A percentile compares a stretch with the other conserved stretches of the same genome.
These are phyloP conservation scores for Diorhabda carinulata DNA, from an alignment of 1,140 invertebrate genomes.

Conservation along the genomic window DNA sequence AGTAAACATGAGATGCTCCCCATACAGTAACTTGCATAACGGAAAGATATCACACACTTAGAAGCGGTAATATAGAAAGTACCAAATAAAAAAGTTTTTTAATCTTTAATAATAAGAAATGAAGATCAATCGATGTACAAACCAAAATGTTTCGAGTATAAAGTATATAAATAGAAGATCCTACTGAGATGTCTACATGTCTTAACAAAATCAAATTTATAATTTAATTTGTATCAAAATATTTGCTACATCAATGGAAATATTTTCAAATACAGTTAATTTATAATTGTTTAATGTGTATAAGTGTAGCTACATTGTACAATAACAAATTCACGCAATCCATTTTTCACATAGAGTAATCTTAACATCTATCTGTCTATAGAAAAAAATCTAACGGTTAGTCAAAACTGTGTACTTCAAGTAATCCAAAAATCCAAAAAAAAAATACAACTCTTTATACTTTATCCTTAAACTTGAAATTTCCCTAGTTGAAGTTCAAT, in stretches of 20 bases:
- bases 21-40: conserved; percentile 30
- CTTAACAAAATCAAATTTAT: too few species aligned
- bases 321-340: conserved; percentile 4
- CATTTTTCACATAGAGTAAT: conserved; percentile 17
- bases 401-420: conserved; percentile 2
- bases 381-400: conserved; percentile 29
- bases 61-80: conserved; percentile 7
- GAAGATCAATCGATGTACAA: conserved; percentile 16
- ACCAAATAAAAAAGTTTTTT: background rate
- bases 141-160: conserved; percentile 18
- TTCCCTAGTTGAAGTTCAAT: conserved; percentile 8
- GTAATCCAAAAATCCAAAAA: conserved; percentile 2
- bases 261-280: too few species aligned
- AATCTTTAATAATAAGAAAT: too few species aligned
- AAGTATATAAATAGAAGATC: conserved; percentile 8
- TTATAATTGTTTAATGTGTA: too few species aligned
- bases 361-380: conserved; percentile 13
- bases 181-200: too few species aligned
- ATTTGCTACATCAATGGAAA: too few species aligned
- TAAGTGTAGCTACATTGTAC: conserved; percentile 3
- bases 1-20: conserved; percentile 23
- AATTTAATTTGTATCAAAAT: too few species aligned
- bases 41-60: conserved; percentile 28
- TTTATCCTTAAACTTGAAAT: conserved; percentile 2
- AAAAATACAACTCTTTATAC: background rate